phyloP scores from a whole-genome alignment of 1,140 invertebrate genomes.

The Rhagoletis pomonella region DNA sequence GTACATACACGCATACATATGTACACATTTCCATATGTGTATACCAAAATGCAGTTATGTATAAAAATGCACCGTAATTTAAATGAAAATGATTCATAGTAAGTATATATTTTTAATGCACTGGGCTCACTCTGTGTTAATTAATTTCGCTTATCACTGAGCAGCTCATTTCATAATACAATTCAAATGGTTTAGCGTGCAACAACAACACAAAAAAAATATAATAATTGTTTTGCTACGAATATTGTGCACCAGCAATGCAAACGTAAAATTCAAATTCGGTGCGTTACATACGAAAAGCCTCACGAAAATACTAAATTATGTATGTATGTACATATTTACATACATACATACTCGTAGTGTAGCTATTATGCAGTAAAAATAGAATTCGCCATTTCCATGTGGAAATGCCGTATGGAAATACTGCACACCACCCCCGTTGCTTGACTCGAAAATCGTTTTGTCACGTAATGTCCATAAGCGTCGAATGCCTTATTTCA shows the following conservation, averaged over 20 bases:
- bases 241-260: background rate
- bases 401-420: background rate
- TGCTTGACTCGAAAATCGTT: background rate
- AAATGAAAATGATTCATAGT: too few species aligned
- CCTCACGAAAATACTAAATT: background rate
- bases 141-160: background rate
- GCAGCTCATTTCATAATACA: background rate
- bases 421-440: background rate
- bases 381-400: constrained; percentile 1
- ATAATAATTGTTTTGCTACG: background rate
- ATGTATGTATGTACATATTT: too few species aligned
- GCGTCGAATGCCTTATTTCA: background rate
- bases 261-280: background rate
- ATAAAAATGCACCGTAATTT: too few species aligned
- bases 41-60: background rate
- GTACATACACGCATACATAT: background rate
- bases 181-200: background rate
- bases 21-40: background rate
- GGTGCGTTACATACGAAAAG: background rate
- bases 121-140: background rate
- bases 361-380: background rate
- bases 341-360: background rate
- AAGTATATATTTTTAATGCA: background rate
- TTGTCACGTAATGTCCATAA: constrained; percentile 32
- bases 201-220: background rate